Conservation (phyloP, 2,888 invertebrate species). For the Sisyra terminalis region DNA sequence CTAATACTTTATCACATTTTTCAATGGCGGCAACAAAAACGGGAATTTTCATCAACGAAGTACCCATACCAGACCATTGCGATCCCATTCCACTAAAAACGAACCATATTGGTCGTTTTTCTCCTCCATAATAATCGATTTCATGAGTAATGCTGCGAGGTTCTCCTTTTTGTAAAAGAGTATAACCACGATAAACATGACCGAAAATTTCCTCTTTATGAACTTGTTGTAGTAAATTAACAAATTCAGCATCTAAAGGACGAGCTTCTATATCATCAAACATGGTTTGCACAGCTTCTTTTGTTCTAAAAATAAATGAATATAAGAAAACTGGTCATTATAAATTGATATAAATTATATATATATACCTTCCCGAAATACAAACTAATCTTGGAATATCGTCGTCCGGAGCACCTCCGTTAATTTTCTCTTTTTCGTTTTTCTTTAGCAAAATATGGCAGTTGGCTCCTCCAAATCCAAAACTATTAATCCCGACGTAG, state of each 20-base stretch:
- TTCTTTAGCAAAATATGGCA: constrained; percentile 53
- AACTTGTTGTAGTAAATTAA: constrained; percentile 40
- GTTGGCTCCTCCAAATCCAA: constrained; percentile 87
- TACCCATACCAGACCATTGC: constrained; percentile 55
- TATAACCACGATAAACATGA: constrained; percentile 46
- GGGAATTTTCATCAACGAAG: constrained; percentile 46
- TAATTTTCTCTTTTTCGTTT: constrained; percentile 39
- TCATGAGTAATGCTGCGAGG: constrained; percentile 26
- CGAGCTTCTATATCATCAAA: constrained; percentile 43
- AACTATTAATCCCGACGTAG: constrained; percentile 72
- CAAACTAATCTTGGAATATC: constrained; percentile 54
- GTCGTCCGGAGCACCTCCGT: constrained; percentile 42
- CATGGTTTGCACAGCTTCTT: constrained; percentile 50
- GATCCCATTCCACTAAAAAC: constrained; percentile 62
- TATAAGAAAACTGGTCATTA: not conserved
- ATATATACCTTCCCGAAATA: constrained; percentile 41
- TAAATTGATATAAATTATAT: not conserved
- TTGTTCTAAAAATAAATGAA: constrained; percentile 34
- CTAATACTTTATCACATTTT: constrained; percentile 41
- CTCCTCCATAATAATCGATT: constrained; percentile 41
- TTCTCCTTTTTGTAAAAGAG: constrained; percentile 25
- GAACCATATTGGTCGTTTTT: constrained; percentile 46
- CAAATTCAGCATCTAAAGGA: constrained; percentile 42
- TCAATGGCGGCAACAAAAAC: constrained; percentile 46
- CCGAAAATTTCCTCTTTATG: constrained; percentile 27